phyloP scores from a whole-genome alignment of 1,140 invertebrate genomes.

The Thrips palmi region DNA sequence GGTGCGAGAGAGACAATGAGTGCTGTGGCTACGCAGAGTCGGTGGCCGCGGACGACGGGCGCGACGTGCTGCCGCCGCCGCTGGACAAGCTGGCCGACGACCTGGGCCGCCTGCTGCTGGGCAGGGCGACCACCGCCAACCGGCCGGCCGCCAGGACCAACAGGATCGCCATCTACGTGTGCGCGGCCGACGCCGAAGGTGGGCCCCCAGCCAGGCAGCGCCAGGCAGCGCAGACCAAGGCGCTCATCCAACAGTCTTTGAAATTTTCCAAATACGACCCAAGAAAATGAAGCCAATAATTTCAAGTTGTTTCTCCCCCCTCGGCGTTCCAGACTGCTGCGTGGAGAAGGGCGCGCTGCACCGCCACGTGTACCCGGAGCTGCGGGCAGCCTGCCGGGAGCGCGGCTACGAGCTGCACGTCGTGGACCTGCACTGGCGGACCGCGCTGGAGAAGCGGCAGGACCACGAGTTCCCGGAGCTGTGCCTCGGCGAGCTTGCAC shows the following conservation, averaged over 20 bases:
- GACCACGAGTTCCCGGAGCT: slow-evolving; percentile 54
- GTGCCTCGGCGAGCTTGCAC: slow-evolving; percentile 48
- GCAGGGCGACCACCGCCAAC: slow-evolving; percentile 27
- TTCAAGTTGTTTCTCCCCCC: not conserved
- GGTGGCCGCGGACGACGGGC: not conserved
- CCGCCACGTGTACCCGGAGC: slow-evolving; percentile 38
- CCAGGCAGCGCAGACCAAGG: slow-evolving; percentile 1
- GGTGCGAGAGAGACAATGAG: slow-evolving; percentile 7
- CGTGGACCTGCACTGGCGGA: slow-evolving; percentile 48
- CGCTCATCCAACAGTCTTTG: not conserved
- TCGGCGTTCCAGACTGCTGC: slow-evolving; percentile 33
- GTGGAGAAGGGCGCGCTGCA: slow-evolving; percentile 43
- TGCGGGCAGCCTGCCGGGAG: slow-evolving; percentile 34
- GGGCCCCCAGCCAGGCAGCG: slow-evolving; percentile 6
- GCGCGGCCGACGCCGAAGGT: slow-evolving; percentile 49
- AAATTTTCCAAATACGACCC: not conserved
- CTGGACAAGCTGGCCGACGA: slow-evolving; percentile 31
- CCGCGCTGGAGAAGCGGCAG: slow-evolving; percentile 39
- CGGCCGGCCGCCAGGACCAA: slow-evolving; percentile 28
- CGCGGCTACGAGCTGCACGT: slow-evolving; percentile 48
- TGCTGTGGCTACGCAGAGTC: slow-evolving; percentile 4
- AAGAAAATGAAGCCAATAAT: slow-evolving; percentile 1
- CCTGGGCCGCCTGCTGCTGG: slow-evolving; percentile 31
- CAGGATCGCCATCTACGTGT: slow-evolving; percentile 46
- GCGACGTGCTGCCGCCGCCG: slow-evolving; percentile 21